Evolutionary conservation across 2,797 vertebrate species (phyloP), one percentile per base, ranked within the genome.

Genomic region (Myotis planiceps): DNA sequence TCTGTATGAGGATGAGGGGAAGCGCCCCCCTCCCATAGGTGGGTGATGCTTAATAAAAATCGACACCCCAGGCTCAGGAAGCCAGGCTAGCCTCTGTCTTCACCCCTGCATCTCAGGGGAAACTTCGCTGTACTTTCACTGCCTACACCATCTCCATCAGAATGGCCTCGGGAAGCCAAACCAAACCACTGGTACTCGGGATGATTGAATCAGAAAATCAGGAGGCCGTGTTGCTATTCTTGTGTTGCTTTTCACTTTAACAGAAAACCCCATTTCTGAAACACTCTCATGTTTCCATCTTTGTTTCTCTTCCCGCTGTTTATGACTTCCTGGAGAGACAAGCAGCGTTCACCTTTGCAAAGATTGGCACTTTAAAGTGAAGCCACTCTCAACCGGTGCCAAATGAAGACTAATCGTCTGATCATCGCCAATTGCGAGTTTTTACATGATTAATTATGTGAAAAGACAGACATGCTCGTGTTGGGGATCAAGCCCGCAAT

Each of bases 121-220:
- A 42, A 71, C 39, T 39, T n/a, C 1, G 0, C 6, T 0, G 0
- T n/a, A 16, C 19, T 39, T 83, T 47, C 68, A 23, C 87, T 23
- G 47, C 34, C 47, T 78, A 21, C n/a, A 65, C 78, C n/a, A 14
- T 19, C 78, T 89, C 14, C 5, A 13, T 84, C 82, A 65, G 69
- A 83, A 21, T 16, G 45, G 82, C 45, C 16, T 84, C 68, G 27
- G 32, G 53, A 81, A 95, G 34, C 32, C 76, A 78, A 53, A 65
- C 34, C 47, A 63, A 81, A 53, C 16, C 58, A 58, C 45, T 5
- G 25, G 15, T 19, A 7, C 13, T 0, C 2, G 42, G 94, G 65
- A 86, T 16, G 37, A 92, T 84, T 80, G 39, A 85, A 32, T 71
- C 34, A 29, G 91, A 92, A 95, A 96, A 81, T 65, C 80, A 91